These are phyloP conservation scores for Onychorhynchus coronatus DNA, from an alignment of 2,113 vertebrate genomes.

Conservation along the genomic window DNA sequence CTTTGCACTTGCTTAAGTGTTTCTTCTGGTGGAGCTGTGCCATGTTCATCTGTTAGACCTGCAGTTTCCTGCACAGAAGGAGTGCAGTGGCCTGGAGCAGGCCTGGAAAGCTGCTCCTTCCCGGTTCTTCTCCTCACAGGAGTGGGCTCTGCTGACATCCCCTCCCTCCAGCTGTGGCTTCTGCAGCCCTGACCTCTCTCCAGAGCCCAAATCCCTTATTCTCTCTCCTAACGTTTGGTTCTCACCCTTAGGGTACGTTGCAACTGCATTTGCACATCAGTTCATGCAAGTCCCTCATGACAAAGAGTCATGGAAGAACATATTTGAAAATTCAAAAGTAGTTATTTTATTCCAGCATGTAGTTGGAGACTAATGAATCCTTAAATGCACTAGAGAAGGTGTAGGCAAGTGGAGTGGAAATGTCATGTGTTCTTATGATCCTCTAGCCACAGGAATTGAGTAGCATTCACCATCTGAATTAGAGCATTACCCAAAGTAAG, in stretches of 20 bases:
- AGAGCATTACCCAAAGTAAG: background rate
- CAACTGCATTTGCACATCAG: background rate
- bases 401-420: background rate
- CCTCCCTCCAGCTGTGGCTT: background rate
- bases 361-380: background rate
- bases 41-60: background rate
- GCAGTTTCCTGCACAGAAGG: background rate
- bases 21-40: background rate
- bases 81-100: background rate
- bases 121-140: background rate
- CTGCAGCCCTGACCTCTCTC: background rate
- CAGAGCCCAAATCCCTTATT: background rate
- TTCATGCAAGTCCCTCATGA: background rate
- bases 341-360: background rate
- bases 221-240: background rate
- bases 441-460: background rate
- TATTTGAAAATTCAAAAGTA: background rate
- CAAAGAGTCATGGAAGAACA: background rate
- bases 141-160: background rate
- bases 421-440: background rate
- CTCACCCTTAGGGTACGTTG: accelerated
- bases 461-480: background rate
- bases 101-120: background rate
- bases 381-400: background rate
- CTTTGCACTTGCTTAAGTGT: background rate